These are phyloP conservation scores for Andrena minutula DNA, from an alignment of 2,888 invertebrate genomes.

Conservation along the genomic window DNA sequence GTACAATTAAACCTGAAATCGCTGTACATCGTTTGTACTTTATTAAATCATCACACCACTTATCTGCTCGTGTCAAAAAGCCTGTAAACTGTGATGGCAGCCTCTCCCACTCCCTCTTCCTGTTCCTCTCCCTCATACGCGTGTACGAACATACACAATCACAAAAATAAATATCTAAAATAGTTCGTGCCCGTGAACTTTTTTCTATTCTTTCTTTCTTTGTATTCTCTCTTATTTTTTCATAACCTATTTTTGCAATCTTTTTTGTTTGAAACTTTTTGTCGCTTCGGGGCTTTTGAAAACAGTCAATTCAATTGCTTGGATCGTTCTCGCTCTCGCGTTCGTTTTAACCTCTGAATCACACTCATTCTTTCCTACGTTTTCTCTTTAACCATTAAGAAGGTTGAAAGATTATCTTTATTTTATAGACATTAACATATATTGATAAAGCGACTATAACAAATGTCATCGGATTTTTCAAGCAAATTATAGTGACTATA, in stretches of 20 bases:
- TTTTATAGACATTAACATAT: constrained; percentile 43
- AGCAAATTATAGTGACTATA: not conserved
- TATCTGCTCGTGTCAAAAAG: constrained; percentile 32
- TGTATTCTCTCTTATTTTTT: constrained; percentile 7
- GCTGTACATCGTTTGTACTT: too few relatives aligned
- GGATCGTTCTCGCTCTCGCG: constrained; percentile 39
- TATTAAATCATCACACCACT: not conserved
- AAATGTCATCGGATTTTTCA: constrained; percentile 51
- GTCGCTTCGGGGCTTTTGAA: constrained; percentile 30
- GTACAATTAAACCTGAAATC: too few relatives aligned
- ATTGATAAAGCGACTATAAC: constrained; percentile 33
- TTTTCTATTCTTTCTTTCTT: constrained; percentile 24
- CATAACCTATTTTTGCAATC: constrained; percentile 12
- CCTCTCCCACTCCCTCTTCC: too few relatives aligned
- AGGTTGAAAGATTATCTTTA: constrained; percentile 38
- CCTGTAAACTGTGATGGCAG: constrained; percentile 36
- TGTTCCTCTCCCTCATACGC: constrained; percentile 61
- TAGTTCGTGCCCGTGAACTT: constrained; percentile 62
- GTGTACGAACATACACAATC: constrained; percentile 71
- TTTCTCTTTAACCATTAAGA: constrained; percentile 10
- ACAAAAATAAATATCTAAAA: constrained; percentile 78
- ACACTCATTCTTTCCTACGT: not conserved
- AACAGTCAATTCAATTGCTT: constrained; percentile 43
- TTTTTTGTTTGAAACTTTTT: constrained; percentile 29
- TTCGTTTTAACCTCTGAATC: too few relatives aligned